phyloP scores from a whole-genome alignment of 2,888 invertebrate species.

The Muschampia plurimacula region DNA sequence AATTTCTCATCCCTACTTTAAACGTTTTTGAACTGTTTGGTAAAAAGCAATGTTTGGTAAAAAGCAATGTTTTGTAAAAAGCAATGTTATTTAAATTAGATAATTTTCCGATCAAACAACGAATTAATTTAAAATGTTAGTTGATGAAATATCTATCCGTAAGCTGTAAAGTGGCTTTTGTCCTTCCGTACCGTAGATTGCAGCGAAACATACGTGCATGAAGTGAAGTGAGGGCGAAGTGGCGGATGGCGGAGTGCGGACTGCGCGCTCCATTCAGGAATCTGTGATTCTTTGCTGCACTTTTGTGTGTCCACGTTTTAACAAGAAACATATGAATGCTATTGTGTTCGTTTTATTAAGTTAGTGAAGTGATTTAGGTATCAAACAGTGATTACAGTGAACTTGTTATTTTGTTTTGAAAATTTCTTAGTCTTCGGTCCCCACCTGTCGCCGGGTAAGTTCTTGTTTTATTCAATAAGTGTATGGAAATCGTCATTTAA shows the following conservation, averaged over 20 bases:
- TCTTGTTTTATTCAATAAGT: conserved; percentile 47
- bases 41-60: too few relatives aligned
- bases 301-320: conserved; percentile 9
- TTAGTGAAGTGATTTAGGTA: conserved; percentile 47
- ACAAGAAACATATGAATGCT: not conserved
- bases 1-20: too few relatives aligned
- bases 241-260: not conserved
- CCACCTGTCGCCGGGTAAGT: conserved; percentile 79
- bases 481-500: conserved; percentile 19
- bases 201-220: conserved; percentile 11
- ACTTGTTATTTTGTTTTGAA: conserved; percentile 42
- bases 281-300: not conserved
- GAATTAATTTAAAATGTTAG: not conserved
- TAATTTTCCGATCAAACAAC: not conserved
- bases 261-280: not conserved
- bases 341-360: conserved; percentile 17
- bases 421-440: conserved; percentile 48
- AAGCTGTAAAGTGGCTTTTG: not conserved
- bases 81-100: too few relatives aligned
- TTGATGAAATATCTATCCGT: not conserved
- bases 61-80: too few relatives aligned
- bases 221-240: not conserved
- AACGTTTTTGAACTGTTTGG: too few relatives aligned
- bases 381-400: conserved; percentile 47
- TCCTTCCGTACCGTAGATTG: not conserved